Evolutionary conservation across 2,888 invertebrate species (phyloP), one percentile per base, ranked within the genome.

Genomic region (Abscondita cerata): DNA sequence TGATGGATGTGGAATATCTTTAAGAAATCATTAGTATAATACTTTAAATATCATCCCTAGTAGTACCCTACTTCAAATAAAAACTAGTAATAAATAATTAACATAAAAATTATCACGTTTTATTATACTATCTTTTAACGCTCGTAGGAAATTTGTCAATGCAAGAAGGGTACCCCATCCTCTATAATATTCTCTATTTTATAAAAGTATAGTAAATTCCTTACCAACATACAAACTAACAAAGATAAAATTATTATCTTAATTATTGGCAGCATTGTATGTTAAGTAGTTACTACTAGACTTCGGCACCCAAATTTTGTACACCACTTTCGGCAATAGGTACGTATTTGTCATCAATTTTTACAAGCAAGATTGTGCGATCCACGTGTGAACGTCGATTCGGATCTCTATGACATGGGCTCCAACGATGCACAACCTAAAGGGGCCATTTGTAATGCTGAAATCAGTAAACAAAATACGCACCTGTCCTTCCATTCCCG

Each of bases 271-370:
- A 18, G 12, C 19, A 36, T 44, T 33, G 12, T 34, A 34, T 12
- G 16, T 18, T n/a, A 38, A 36, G 15, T n/a, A 15, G 13, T 40
- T 54, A 36, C 50, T 54, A 36, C 50, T 58, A 62, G 31, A 62
- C 75, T 52, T 91, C 90, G 56, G 89, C 89, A 53, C 89, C 89
- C 62, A 92, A 81, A 78, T 90, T 89, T 67, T 90, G 89, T 4
- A 96, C 91, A 62, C 96, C 96, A 74, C 87, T 87, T 79, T 97
- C 96, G 0, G 94, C 93, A 52, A 97, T 93, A 12, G 97, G 96
- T 64, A 98, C 96, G 81, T 89, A 96, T 74, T 89, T 91, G 73
- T 96, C 96, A 12, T 93, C 95, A 47, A 97, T 92, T 81, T 95
- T 93, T n/a, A 98, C 87, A 12, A 98, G 86, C 13, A 97, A 85